These are phyloP conservation scores for Drosophila monieri DNA, from an alignment of 2,888 invertebrate genomes.

Conservation along the genomic window DNA sequence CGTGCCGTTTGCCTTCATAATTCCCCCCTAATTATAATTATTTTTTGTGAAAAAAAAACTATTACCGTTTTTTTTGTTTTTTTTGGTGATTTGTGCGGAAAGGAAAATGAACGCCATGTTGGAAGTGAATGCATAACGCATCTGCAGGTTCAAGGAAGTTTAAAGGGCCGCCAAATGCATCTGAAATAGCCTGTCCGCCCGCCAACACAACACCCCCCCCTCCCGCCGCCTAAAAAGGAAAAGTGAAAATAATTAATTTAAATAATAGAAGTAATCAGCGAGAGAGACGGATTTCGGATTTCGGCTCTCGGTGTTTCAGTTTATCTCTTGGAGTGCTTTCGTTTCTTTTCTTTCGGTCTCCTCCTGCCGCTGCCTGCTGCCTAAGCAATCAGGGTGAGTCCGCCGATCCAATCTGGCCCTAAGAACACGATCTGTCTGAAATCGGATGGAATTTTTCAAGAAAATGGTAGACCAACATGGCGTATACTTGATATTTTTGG, in stretches of 20 bases:
- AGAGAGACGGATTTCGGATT: conserved; percentile 7
- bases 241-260: conserved; percentile 3
- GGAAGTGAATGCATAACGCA: conserved; percentile 42
- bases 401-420: background rate
- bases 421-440: too few species aligned
- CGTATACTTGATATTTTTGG: conserved; percentile 49
- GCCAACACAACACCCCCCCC: background rate
- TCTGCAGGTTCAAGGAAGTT: conserved; percentile 32
- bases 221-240: background rate
- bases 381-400: conserved; percentile 75
- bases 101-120: conserved; percentile 68
- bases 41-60: background rate
- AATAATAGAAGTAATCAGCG: background rate
- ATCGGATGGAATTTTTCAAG: background rate
- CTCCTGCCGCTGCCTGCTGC: conserved; percentile 71
- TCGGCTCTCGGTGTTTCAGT: conserved; percentile 7
- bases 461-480: conserved; percentile 9
- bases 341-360: conserved; percentile 36
- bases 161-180: conserved; percentile 19
- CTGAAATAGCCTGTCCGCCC: background rate
- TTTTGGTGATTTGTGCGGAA: conserved; percentile 32
- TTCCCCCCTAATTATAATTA: conserved; percentile 22
- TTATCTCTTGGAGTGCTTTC: conserved; percentile 34
- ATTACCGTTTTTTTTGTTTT: conserved; percentile 13
- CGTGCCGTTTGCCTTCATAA: conserved; percentile 49